Evolutionary conservation across 2,888 invertebrate species (phyloP).

Genomic region (Cantharis flavilabris): DNA sequence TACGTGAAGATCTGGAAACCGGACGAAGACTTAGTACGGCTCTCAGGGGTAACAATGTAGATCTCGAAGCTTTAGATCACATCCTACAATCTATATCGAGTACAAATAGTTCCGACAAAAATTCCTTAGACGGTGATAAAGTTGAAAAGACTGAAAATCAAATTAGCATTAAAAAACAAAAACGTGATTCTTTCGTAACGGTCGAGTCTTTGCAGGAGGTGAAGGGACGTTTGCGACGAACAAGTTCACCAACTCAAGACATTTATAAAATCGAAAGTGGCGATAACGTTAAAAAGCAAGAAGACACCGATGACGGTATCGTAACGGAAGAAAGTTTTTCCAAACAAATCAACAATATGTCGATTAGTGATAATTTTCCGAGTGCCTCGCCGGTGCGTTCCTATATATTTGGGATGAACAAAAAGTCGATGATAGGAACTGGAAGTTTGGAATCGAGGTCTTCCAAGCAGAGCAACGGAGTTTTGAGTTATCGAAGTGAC

Average conservation of each 20-base stretch:
- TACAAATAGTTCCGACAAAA: conserved; percentile 42
- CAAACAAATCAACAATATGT: conserved; percentile 32
- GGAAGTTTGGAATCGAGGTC: conserved; percentile 57
- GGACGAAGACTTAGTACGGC: conserved; percentile 59
- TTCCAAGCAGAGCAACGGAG: conserved; percentile 51
- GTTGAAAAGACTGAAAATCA: conserved; percentile 39
- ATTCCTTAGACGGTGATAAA: conserved; percentile 36
- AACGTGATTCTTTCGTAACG: conserved; percentile 61
- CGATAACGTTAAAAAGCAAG: conserved; percentile 38
- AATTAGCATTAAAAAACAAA: conserved; percentile 39
- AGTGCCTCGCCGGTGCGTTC: conserved; percentile 50
- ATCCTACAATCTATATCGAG: conserved; percentile 56
- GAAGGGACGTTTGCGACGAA: conserved; percentile 60
- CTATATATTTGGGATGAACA: conserved; percentile 57
- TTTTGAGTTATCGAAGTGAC: conserved; percentile 53
- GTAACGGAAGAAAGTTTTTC: conserved; percentile 51
- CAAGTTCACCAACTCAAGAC: conserved; percentile 57
- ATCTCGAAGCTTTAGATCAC: conserved; percentile 60
- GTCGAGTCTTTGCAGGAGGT: conserved; percentile 66
- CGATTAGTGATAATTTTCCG: conserved; percentile 41
- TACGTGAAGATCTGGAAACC: conserved; percentile 61
- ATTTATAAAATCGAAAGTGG: conserved; percentile 37
- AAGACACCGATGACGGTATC: conserved; percentile 56
- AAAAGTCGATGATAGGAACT: conserved; percentile 50
- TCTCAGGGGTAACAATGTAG: conserved; percentile 60